phyloP scores from a whole-genome alignment of 64 coral and sea anemone genomes.

The Actinia tenebrosa region DNA sequence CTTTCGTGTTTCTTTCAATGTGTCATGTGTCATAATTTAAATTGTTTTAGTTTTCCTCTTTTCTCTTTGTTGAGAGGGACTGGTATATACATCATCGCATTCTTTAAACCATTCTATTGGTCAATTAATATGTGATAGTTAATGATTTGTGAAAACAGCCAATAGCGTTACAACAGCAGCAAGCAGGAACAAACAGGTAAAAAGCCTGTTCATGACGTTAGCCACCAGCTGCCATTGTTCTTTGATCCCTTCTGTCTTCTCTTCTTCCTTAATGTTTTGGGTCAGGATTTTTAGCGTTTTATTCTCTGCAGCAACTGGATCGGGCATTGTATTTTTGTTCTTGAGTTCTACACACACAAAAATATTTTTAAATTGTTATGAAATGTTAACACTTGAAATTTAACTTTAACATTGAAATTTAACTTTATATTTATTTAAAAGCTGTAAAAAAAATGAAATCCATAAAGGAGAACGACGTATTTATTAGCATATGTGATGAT shows the following conservation, averaged over 20 bases:
- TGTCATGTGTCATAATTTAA: neutral
- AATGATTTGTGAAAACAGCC: slow-evolving; percentile 52
- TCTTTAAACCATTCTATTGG: neutral
- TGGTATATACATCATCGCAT: neutral
- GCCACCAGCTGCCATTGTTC: slow-evolving; percentile 78
- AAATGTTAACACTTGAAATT: too few relatives aligned
- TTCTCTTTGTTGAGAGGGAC: neutral
- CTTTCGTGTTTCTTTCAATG: too few relatives aligned
- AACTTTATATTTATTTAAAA: too few relatives aligned
- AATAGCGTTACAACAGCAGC: slow-evolving; percentile 68
- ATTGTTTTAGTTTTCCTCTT: neutral
- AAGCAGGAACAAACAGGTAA: slow-evolving; percentile 71
- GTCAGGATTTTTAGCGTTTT: slow-evolving; percentile 62
- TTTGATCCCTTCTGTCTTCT: slow-evolving; percentile 54
- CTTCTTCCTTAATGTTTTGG: slow-evolving; percentile 56
- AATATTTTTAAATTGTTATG: neutral
- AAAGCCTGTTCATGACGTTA: slow-evolving; percentile 84
- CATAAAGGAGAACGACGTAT: too few relatives aligned
- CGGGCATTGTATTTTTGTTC: neutral
- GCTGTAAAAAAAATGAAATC: too few relatives aligned
- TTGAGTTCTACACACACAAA: neutral
- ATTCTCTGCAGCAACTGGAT: slow-evolving; percentile 4
- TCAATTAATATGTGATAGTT: neutral
- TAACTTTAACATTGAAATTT: too few relatives aligned
- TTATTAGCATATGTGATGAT: too few relatives aligned